These are phyloP conservation scores for Baryphthengus martii DNA, from an alignment of 2,113 vertebrate species.

Conservation along the genomic window DNA sequence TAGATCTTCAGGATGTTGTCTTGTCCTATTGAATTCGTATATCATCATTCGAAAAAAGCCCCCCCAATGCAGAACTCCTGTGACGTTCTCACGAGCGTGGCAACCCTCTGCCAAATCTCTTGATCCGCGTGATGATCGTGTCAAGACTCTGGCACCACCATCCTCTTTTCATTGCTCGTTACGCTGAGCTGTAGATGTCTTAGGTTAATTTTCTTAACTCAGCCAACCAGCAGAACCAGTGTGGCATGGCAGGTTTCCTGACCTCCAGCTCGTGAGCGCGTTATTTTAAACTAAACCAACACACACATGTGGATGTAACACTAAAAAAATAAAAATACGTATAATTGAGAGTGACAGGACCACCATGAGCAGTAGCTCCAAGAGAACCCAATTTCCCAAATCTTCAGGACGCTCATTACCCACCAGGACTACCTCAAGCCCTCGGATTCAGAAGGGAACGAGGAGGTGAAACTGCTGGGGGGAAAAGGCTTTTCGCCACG, in stretches of 20 bases:
- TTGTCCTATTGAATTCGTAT: not conserved
- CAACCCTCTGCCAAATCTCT: not conserved
- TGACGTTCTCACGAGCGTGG: not conserved
- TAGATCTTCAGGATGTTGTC: not conserved
- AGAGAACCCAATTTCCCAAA: not conserved
- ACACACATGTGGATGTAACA: too few relatives aligned
- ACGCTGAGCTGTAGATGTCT: not conserved
- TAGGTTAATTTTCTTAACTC: not conserved
- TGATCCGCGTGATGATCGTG: not conserved
- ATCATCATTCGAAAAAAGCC: not conserved
- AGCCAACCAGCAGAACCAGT: fast-evolving
- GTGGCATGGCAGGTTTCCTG: not conserved
- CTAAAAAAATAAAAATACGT: too few relatives aligned
- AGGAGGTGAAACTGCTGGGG: not conserved
- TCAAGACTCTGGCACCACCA: not conserved
- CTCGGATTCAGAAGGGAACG: not conserved
- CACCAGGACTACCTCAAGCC: not conserved
- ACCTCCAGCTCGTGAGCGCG: not conserved
- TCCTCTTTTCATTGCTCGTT: not conserved
- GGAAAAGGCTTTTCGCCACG: not conserved
- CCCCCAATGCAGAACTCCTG: not conserved
- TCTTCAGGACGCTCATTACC: not conserved
- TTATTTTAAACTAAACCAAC: not conserved
- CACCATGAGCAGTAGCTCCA: not conserved
- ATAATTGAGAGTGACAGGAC: not conserved